Base-by-base conservation (phyloP, 2,797 vertebrate species). In the Adrianichthys oophorus region DNA sequence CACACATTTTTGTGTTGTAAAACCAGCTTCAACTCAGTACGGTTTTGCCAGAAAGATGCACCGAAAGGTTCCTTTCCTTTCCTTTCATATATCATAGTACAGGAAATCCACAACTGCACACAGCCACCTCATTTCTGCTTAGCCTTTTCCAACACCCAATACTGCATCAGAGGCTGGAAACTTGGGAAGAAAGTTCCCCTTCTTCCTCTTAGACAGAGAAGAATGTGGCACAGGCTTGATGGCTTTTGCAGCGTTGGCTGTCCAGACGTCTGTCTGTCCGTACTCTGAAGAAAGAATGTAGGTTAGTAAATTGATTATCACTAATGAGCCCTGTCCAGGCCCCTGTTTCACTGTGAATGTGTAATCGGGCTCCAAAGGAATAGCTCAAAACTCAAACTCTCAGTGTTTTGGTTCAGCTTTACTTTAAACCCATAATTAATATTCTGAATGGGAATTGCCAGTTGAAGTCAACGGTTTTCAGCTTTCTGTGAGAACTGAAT, bases 161-260 rank as follows among this genome's bases (percentile, higher is more conserved):
- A 40, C 64, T 18, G 47, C 41, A 49, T 51, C 52, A 84, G 65
- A 68, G 41, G 56, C 59, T 82, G 77, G 80, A 84, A 86, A 87
- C 65, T 78, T 73, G 74, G 76, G 78, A 80, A 59, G 62, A 62
- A 70, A 65, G 64, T 59, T 78, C 56, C 17, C 63, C 74, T 83
- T 26, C 29, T 85, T 72, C 71, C 74, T 80, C 59, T 76, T 82
- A 78, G 82, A 79, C 80, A 21, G 14, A 62, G 51, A 82, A 72
- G 81, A 87, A 89, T 88, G 84, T 85, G 82, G 77, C 82, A 87
- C 65, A 44, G 65, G 12, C 26, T 53, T 85, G 82, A 90, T 89
- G 72, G 69, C 62, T 87, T 87, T 78, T 74, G 61, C 80, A 88
- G 86, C 65, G 55, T 24, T 45, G 56, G 76, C 59, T 61, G 41